phyloP scores from a whole-genome alignment of 2,113 vertebrate species.

The Cyprinodon variegatus region DNA sequence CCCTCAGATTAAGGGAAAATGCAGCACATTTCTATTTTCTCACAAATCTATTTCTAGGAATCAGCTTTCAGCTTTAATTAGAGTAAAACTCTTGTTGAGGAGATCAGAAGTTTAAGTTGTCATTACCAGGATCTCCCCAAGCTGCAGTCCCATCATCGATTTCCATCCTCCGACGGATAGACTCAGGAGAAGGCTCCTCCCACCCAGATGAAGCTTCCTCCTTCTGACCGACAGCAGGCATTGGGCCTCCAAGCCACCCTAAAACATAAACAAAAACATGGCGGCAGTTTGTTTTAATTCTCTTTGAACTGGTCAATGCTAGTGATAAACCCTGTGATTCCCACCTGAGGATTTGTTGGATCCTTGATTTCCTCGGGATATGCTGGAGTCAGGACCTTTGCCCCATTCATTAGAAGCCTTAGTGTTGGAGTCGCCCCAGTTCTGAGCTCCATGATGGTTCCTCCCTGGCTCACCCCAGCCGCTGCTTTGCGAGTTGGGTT shows the following conservation, averaged over 20 bases:
- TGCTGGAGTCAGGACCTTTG: slow-evolving; percentile 83
- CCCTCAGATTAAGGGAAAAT: no score
- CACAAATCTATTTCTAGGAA: not conserved
- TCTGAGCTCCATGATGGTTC: slow-evolving; percentile 80
- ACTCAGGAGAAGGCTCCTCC: slow-evolving; percentile 97
- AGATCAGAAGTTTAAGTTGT: slow-evolving; percentile 48
- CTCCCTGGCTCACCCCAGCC: slow-evolving; percentile 89
- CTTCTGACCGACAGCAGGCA: slow-evolving; percentile 83
- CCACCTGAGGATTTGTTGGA: slow-evolving; percentile 79
- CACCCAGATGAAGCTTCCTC: slow-evolving; percentile 90
- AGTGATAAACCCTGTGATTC: not conserved
- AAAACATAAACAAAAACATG: slow-evolving; percentile 30
- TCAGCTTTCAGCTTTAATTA: not conserved
- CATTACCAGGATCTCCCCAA: slow-evolving; percentile 91
- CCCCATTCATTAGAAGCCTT: slow-evolving; percentile 88
- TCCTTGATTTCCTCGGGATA: slow-evolving; percentile 56
- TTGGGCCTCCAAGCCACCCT: slow-evolving; percentile 91
- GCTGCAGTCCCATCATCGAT: slow-evolving; percentile 97
- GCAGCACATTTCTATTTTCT: not conserved
- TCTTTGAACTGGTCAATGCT: not conserved
- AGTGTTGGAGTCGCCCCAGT: slow-evolving; percentile 84
- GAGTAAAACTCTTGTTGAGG: slow-evolving; percentile 36
- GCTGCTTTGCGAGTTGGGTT: slow-evolving; percentile 77
- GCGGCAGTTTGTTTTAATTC: not conserved
- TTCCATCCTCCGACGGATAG: slow-evolving; percentile 93